phyloP scores from a whole-genome alignment of 2,888 invertebrate genomes.

The Polietes domitor region DNA sequence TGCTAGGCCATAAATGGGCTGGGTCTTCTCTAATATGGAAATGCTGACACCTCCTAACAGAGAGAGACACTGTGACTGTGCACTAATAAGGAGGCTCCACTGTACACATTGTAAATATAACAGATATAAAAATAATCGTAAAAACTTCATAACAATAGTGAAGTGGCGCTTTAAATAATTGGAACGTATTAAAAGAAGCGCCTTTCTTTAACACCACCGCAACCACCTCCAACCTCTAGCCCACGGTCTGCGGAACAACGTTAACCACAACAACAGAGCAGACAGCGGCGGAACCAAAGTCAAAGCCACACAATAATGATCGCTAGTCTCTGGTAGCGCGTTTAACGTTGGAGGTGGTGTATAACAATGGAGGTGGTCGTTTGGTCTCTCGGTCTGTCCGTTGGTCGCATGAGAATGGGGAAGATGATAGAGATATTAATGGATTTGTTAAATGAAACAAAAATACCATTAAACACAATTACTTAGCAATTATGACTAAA shows the following conservation, averaged over 20 bases:
- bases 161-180: not conserved
- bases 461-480: conserved; percentile 20
- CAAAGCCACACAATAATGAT: not conserved
- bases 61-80: too few species aligned
- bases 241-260: not conserved
- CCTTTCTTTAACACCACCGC: not conserved
- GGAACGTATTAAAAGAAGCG: conserved; percentile 11
- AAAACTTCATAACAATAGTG: too few species aligned
- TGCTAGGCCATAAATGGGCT: too few species aligned
- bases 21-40: too few species aligned
- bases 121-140: too few species aligned
- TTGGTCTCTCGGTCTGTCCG: too few species aligned
- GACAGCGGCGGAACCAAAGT: conserved; percentile 11
- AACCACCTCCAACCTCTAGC: not conserved
- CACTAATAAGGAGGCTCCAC: not conserved
- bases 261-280: not conserved
- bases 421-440: not conserved
- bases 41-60: too few species aligned
- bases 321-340: not conserved
- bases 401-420: not conserved
- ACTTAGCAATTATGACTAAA: conserved; percentile 6
- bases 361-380: not conserved
- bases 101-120: too few species aligned
- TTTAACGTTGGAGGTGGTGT: not conserved
- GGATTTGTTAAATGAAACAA: conserved; percentile 33